Base-by-base conservation (phyloP, 2,113 vertebrate genomes). In the Psammodynastes pulverulentus region DNA sequence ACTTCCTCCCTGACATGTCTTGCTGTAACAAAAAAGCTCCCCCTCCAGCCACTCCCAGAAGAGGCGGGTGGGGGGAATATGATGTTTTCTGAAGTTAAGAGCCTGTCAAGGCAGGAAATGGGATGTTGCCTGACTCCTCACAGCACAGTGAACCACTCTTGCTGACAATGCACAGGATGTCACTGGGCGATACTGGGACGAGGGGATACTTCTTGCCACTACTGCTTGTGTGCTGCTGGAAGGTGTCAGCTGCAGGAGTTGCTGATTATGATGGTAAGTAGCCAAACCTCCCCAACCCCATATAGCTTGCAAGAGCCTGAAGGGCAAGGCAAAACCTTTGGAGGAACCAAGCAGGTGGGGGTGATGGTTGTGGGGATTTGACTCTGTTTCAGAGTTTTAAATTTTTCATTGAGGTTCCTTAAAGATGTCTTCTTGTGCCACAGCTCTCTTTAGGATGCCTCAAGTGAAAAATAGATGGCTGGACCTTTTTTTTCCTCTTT, bases 51-150 rank as follows among this genome's bases (percentile, higher is more conserved):
- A 15, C 86, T 34, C 86, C 49, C 86, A n/a, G 26, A 49, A 49
- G 48, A 87, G 46, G 45, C 24, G 84, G 84, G 12, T 10, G 0
- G 0, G 88, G 88, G 23, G 1, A 23, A 92, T 89, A 21, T 0
- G 3, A 17, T 89, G 93, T 91, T 95, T 93, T 95, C 90, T 21
- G 7, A 19, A n/a, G 88, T 93, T 91, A 91, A 96, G 94, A 86
- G 0, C 8, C 10, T 13, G 1, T 6, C 34, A 21, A 39, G 58
- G 91, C 24, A 96, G 96, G 97, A 96, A 89, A 24, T n/a, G 19
- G 19, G 49, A 53, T 34, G 86, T 53, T 53, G 48, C 48, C 46
- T 17, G 86, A 8, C 26, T 51, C 86, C 34, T 43, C 34, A 21
- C 72, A 43, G 34, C 72, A 39, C 67, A 79, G 72, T 8, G 34